Base-by-base conservation (phyloP, 2,797 vertebrate species). In the Sarcophilus harrisii region DNA sequence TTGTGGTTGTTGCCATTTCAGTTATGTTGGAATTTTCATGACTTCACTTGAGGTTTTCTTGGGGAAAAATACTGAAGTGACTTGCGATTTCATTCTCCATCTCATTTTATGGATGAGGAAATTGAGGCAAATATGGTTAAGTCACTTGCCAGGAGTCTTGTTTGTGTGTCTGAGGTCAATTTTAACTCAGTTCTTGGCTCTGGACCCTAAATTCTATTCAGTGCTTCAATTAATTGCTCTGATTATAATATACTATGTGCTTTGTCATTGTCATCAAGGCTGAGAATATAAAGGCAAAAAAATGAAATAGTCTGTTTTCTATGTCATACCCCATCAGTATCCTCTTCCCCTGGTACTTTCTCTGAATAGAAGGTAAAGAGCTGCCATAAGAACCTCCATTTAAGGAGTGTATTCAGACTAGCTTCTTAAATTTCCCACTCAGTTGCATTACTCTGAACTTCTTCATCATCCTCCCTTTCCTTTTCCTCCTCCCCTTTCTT, bases 171-270 rank as follows among this genome's bases (percentile, higher is more conserved):
- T 73, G n/a, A 73, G n/a, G n/a, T 3, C 0, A 14, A 62, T 62
- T 62, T 62, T 29, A 4, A 30, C 18, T 66, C 18, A 73, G 16
- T 38, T 73, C 66, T 73, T 38, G 16, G 38, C 6, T 73, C n/a
- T 1, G 38, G n/a, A 12, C 5, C 6, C 0, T 16, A 5, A 0
- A 3, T 1, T 73, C 66, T 73, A 38, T 38, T 1, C n/a, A 16
- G n/a, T 38, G 29, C 13, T 4, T 12, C 30, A 62, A 11, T 30
- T 60, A 60, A 10, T 10, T 62, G 12, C 66, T 2, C n/a, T 66
- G 32, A n/a, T 5, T 0, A 66, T 16, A 16, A 66, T 3, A 30
- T 4, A n/a, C 12, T 8, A 18, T 66, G 16, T 66, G 4, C 6
- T 66, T 66, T n/a, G 62, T 10, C 32, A 66, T 66, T n/a, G 62